These are phyloP conservation scores for Oreohelix idahoensis DNA, from an alignment of 1,140 invertebrate genomes.

Conservation along the genomic window DNA sequence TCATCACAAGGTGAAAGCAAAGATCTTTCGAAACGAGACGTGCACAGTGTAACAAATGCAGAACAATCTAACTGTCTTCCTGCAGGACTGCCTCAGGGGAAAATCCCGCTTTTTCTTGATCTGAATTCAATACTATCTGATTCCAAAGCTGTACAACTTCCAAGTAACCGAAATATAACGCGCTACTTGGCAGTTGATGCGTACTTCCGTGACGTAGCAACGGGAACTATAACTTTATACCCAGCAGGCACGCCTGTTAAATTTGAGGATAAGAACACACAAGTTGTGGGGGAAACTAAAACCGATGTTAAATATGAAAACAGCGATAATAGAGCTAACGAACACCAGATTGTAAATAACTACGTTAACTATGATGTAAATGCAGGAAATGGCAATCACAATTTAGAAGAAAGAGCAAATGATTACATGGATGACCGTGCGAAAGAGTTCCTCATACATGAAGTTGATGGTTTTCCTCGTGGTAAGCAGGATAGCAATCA, in stretches of 20 bases:
- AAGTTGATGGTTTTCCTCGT: neutral
- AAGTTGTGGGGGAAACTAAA: neutral
- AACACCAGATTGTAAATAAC: too few species aligned
- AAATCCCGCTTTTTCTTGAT: neutral
- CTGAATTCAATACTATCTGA: neutral
- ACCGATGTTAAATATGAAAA: neutral
- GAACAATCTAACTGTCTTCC: neutral
- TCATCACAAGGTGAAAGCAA: neutral
- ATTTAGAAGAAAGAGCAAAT: neutral
- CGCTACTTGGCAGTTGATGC: neutral
- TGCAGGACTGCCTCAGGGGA: neutral
- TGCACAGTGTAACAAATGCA: neutral
- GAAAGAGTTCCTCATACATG: too few species aligned
- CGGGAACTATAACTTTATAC: constrained; percentile 1
- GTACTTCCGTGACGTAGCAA: neutral
- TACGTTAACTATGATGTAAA: too few species aligned
- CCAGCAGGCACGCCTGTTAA: constrained; percentile 9
- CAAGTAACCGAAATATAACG: neutral
- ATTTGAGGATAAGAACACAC: neutral
- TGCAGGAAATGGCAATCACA: neutral
- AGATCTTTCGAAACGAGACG: neutral
- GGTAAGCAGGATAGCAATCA: neutral
- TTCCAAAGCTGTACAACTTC: too few species aligned
- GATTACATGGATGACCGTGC: neutral
- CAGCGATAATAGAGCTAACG: neutral